Evolutionary conservation across 2,113 vertebrate genomes (phyloP).

Genomic region (Hemiprocne comata): DNA sequence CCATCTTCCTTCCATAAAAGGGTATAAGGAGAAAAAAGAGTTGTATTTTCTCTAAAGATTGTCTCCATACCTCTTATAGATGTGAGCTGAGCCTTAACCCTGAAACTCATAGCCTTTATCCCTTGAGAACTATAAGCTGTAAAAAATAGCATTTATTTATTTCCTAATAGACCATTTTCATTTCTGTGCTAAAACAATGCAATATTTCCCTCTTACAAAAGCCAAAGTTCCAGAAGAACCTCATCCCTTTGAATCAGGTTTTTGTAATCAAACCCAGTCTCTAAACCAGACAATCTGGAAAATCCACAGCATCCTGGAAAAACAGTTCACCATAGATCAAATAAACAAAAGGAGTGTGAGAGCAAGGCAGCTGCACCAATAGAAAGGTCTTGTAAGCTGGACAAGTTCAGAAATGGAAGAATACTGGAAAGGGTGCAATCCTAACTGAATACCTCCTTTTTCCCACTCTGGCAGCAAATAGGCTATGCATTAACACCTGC

Average conservation of each 20-base stretch:
- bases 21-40: not conserved
- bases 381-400: not conserved
- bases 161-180: not conserved
- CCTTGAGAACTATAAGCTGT: not conserved
- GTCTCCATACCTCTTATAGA: not conserved
- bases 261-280: not conserved
- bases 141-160: not conserved
- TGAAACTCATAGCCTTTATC: not conserved
- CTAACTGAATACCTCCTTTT: constrained; percentile 13
- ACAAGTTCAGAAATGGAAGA: not conserved
- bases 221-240: not conserved
- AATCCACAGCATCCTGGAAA: not conserved
- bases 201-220: not conserved
- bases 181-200: not conserved
- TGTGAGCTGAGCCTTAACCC: not conserved
- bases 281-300: not conserved
- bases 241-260: not conserved
- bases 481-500: not conserved
- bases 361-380: not conserved
- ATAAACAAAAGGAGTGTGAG: not conserved
- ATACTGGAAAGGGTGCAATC: not conserved
- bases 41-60: not conserved
- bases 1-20: not conserved
- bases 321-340: not conserved
- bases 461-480: not conserved